Base-by-base conservation (phyloP, 2,113 vertebrate species). In the Centrocercus urophasianus region DNA sequence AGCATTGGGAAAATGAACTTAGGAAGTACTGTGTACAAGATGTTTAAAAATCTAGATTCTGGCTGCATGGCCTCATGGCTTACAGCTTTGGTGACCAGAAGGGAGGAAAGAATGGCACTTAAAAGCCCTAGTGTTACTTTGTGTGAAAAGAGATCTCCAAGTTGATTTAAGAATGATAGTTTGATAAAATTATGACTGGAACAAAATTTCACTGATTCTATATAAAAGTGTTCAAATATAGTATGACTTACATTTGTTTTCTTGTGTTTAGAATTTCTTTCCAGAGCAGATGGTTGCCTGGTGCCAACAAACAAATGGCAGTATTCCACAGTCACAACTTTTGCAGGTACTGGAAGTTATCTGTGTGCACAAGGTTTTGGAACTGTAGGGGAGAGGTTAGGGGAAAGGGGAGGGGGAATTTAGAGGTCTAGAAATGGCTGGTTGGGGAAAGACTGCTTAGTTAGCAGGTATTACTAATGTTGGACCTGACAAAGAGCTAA, bases 271-370 rank as follows among this genome's bases (percentile, higher is more conserved):
- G 99, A 99, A 98, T 88, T 99, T 99, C 98, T 99, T 99, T 95
- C 99, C 99, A 18, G 99, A 99, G 70, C 99, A 99, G 94, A 99
- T 99, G 99, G 98, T 99, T 64, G 98, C 98, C 8, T 99, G 99
- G 99, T 99, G 99, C 97, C 99, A 99, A 93, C 99, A 99, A 96
- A 98, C 98, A 66, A 99, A 99, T 48, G 98, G 98, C 87, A 97
- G 97, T 56, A 99, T 99, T 95, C 98, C 98, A 89, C 98, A 98
- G 47, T 98, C 98, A 89, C 99, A 99, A 93, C 98, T 99, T 70
- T 90, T 99, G 94, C 99, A 99, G 99, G 99, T 99, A 98, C 88
- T 71, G 86, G 80, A 64, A 77, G 38, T 70, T 50, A 50, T 66
- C 21, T 15, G 2, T 92, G 19, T 60, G 40, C 56, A 40, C 27